Evolutionary conservation across 2,113 vertebrate species (phyloP).

Genomic region (Cervus canadensis): DNA sequence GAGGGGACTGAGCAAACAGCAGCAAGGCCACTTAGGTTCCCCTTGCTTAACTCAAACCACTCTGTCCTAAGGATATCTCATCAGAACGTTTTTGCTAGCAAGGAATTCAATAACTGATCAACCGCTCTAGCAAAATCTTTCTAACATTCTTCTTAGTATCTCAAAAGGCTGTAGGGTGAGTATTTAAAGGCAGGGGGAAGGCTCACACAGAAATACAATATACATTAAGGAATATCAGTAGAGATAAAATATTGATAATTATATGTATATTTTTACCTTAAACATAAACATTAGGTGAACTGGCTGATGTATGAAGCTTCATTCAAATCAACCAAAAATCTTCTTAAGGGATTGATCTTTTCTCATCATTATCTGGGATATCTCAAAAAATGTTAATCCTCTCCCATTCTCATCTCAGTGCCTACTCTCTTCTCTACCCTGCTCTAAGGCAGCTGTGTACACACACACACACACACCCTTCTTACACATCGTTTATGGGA

Average conservation of each 20-base stretch:
- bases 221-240: not conserved
- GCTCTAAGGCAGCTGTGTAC: not conserved
- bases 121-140: not conserved
- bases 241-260: not conserved
- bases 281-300: slow-evolving; percentile 14
- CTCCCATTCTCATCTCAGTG: not conserved
- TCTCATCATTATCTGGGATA: not conserved
- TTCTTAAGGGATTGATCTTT: not conserved
- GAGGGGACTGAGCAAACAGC: not conserved
- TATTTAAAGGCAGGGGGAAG: not conserved
- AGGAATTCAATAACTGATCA: not conserved
- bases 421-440: not conserved
- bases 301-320: not conserved
- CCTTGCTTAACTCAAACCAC: not conserved
- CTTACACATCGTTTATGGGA: not conserved
- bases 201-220: not conserved
- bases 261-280: not conserved
- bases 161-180: not conserved
- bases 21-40: not conserved
- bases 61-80: not conserved
- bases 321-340: not conserved
- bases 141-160: not conserved
- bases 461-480: not conserved
- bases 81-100: not conserved
- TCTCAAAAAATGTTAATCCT: not conserved